A percentile compares a stretch with the other conserved stretches of the same genome.
Evolutionary conservation across 2,888 invertebrate species (phyloP).

Genomic region (Mechanitis mazaeus): DNA sequence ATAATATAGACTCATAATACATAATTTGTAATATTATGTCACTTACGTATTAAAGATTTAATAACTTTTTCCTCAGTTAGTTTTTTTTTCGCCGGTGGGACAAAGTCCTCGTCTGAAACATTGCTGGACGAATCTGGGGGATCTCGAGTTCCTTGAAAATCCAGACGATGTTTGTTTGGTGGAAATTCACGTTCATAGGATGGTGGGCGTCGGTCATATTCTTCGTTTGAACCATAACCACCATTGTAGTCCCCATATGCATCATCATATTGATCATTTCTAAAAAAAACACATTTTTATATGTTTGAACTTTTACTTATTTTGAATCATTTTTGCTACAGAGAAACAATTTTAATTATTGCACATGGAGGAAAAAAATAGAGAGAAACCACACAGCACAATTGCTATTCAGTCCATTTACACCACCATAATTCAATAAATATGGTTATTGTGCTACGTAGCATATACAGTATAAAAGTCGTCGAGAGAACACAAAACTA

Average conservation of each 20-base stretch:
- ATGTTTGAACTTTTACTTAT: no score
- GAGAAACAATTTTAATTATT: no score
- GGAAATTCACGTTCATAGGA: slow-evolving; percentile 1
- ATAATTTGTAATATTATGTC: no score
- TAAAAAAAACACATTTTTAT: slow-evolving; percentile 29
- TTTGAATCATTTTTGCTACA: no score
- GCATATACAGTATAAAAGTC: no score
- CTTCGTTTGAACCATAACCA: slow-evolving; percentile 43
- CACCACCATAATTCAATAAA: no score
- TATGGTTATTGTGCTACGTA: no score
- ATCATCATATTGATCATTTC: slow-evolving; percentile 46
- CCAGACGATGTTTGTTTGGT: slow-evolving; percentile 11
- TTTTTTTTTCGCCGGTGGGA: slow-evolving; percentile 31
- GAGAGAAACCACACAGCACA: no score
- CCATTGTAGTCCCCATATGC: slow-evolving; percentile 55
- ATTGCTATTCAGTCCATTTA: no score
- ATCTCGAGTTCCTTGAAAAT: slow-evolving; percentile 24
- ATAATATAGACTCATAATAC: not conserved
- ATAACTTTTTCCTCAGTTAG: slow-evolving; percentile 29
- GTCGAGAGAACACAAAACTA: no score
- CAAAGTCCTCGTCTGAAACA: slow-evolving; percentile 37
- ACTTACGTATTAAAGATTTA: slow-evolving; percentile 48
- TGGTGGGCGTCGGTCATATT: slow-evolving; percentile 30
- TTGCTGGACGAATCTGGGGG: slow-evolving; percentile 15
- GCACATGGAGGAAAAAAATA: no score